A percentile compares a stretch with the other conserved stretches of the same genome.
phyloP scores from a whole-genome alignment of 2,888 invertebrate genomes.

The Chrysolina haemoptera region DNA sequence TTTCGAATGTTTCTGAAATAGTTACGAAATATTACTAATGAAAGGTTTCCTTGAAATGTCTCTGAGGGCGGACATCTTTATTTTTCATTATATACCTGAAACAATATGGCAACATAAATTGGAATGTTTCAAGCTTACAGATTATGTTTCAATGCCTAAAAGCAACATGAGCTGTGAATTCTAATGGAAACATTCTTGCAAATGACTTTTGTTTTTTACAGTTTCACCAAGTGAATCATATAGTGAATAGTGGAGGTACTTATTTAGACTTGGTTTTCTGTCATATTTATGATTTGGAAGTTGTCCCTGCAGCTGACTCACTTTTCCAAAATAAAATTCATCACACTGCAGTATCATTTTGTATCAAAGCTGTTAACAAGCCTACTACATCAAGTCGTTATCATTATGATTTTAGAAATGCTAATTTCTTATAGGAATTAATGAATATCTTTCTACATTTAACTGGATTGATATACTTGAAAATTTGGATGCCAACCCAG shows the following conservation, averaged over 20 bases:
- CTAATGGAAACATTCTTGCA: constrained; percentile 24
- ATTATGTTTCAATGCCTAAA: too few species aligned
- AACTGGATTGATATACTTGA: constrained; percentile 24
- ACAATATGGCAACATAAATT: too few species aligned
- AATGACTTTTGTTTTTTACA: constrained; percentile 27
- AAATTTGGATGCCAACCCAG: constrained; percentile 26
- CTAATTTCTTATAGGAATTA: constrained; percentile 24
- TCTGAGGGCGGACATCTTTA: too few species aligned
- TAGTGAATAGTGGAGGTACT: constrained; percentile 26
- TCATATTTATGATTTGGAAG: constrained; percentile 19
- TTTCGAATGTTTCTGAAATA: too few species aligned
- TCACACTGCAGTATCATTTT: constrained; percentile 27
- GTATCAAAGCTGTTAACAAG: constrained; percentile 21
- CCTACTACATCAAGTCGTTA: constrained; percentile 15
- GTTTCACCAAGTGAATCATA: constrained; percentile 28
- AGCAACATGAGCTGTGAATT: constrained; percentile 12
- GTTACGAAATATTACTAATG: too few species aligned
- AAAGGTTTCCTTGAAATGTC: too few species aligned
- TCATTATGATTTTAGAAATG: constrained; percentile 26
- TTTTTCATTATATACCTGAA: too few species aligned
- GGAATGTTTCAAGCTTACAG: too few species aligned
- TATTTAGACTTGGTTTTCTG: constrained; percentile 25
- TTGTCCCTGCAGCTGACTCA: constrained; percentile 17
- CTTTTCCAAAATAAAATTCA: constrained; percentile 23
- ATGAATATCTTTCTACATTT: constrained; percentile 24